Base-by-base conservation (phyloP, 2,888 invertebrate genomes). In the Galerucella pusilla region DNA sequence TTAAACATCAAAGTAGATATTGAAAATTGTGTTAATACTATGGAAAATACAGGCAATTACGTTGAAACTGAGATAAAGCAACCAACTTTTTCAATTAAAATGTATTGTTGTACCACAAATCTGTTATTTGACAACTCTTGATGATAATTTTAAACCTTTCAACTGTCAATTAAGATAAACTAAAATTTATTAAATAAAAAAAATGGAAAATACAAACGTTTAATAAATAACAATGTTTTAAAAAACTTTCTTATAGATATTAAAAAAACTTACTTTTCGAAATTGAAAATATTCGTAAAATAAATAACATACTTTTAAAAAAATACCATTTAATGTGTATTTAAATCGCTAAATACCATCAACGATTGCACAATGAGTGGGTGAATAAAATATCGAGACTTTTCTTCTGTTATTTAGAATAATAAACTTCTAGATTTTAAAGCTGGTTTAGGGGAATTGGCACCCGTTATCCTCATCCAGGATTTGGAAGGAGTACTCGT, bases 401-500 rank as follows among this genome's bases (percentile, higher is more conserved):
- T 11, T 16, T 16, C 16, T 54, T 54, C 14, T 67, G 59, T 12
- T 20, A 45, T 25, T 75, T 68, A 78, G 28, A 76, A 66, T 57
- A 77, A 16, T 73, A 77, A 68, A 67, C 77, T 76, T 60, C 74
- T 72, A 7, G 77, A 73, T 72, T 78, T 79, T 16, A 80, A 70
- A 16, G 78, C 73, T 7, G 85, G 81, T 7, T 89, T 87, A 4
- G 92, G 91, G 0, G 91, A 91, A 83, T 91, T 90, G 2, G 89
- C 89, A 2, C 91, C 91, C 0, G 91, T 91, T 73, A 91, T 89
- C 42, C 91, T 87, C 5, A 91, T 84, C 91, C 91, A 92, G 4
- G 87, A 85, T 77, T 83, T 85, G 52, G 85, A 83, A 61, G 84
- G 81, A 6, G 83, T 79, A 68, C 77, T 81, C 7, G 79, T 75